Evolutionary conservation across 2,888 invertebrate genomes (phyloP).

Genomic region (Stenodema calcarata): DNA sequence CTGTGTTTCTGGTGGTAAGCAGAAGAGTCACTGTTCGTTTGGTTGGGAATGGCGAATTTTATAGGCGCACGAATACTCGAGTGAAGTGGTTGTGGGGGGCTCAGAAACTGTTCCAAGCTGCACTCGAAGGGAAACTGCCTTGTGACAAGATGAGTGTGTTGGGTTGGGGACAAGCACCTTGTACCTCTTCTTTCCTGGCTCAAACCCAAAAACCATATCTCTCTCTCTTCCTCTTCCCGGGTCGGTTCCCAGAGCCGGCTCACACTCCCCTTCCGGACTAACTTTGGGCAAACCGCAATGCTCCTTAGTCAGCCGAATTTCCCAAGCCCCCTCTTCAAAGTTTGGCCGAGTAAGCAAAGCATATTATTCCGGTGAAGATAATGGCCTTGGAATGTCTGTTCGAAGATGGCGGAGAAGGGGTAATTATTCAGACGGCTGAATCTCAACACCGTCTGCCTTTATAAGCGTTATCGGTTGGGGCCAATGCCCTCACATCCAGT

Average conservation of each 20-base stretch:
- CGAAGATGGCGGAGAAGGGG: too few species aligned
- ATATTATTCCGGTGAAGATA: not conserved
- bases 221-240: not conserved
- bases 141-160: not conserved
- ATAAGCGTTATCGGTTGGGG: not conserved
- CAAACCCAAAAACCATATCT: conserved; percentile 33
- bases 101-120: not conserved
- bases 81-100: not conserved
- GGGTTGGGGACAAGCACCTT: not conserved
- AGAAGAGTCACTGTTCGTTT: too few species aligned
- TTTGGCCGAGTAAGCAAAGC: conserved; percentile 1
- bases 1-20: too few species aligned
- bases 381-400: not conserved
- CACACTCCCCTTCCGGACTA: not conserved
- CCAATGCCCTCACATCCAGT: too few species aligned
- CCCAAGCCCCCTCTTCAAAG: not conserved
- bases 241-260: not conserved
- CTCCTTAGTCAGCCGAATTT: conserved; percentile 20
- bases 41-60: too few species aligned
- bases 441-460: not conserved
- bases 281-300: not conserved
- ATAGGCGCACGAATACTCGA: too few species aligned
- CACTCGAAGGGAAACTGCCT: not conserved
- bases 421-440: not conserved
- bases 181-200: conserved; percentile 28